phyloP scores from a whole-genome alignment of 2,113 vertebrate species.

The Chauna torquata region DNA sequence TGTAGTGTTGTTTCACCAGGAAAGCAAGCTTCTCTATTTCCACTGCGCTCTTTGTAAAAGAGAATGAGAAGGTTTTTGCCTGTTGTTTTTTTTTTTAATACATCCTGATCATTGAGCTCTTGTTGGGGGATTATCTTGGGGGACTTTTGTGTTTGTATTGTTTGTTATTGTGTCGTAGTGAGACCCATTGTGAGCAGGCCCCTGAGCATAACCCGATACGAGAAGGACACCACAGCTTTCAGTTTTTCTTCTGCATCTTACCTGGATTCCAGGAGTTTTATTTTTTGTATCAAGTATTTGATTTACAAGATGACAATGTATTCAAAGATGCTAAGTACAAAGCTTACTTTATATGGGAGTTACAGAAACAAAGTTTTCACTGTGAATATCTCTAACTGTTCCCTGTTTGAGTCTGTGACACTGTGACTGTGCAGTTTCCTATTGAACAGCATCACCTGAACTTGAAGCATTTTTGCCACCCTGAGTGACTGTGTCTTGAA shows the following conservation, averaged over 20 bases:
- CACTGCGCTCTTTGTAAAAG: background rate
- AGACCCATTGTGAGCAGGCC: background rate
- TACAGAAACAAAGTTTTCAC: background rate
- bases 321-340: background rate
- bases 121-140: background rate
- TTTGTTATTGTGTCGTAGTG: background rate
- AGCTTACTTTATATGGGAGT: background rate
- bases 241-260: background rate
- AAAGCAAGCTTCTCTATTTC: background rate
- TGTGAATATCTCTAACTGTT: background rate
- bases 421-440: background rate
- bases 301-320: background rate
- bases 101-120: background rate
- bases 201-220: fast-evolving
- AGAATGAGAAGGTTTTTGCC: background rate
- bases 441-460: background rate
- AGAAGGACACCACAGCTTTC: background rate
- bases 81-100: background rate
- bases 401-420: background rate
- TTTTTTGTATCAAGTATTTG: background rate
- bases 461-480: background rate
- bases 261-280: background rate
- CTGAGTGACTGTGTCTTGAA: background rate
- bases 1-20: background rate
- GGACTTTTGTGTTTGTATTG: background rate